A percentile compares a stretch with the other conserved stretches of the same genome.
Conservation (phyloP, 23 tunicate genomes). For the Botrylloides violaceus region DNA sequence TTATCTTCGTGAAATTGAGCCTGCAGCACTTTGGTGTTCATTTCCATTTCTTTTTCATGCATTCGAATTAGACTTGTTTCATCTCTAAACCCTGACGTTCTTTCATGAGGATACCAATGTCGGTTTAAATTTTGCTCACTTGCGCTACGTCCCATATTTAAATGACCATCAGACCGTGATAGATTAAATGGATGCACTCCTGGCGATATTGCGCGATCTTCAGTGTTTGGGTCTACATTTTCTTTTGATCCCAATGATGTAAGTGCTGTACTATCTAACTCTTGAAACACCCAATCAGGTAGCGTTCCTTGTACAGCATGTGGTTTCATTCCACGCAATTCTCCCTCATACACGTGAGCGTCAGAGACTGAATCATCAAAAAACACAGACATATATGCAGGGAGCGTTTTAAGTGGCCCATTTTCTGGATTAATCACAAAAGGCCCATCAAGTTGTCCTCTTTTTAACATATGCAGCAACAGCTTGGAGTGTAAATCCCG, state of each 20-base stretch:
- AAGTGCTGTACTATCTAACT: slow-evolving; percentile 20
- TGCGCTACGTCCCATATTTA: background rate
- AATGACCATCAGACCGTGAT: background rate
- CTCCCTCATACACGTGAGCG: slow-evolving; percentile 5
- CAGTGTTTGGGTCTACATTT: slow-evolving; percentile 15
- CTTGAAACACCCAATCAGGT: slow-evolving; percentile 49
- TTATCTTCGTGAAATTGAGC: slow-evolving; percentile 88
- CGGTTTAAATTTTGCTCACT: background rate
- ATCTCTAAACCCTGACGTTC: slow-evolving; percentile 42
- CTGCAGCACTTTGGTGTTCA: slow-evolving; percentile 72
- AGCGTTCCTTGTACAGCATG: background rate
- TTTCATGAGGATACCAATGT: background rate
- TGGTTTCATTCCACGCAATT: background rate
- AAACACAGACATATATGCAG: slow-evolving; percentile 75
- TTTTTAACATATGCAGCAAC: slow-evolving; percentile 64
- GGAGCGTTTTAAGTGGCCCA: slow-evolving; percentile 59
- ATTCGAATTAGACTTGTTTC: slow-evolving; percentile 53
- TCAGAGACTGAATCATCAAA: slow-evolving; percentile 35
- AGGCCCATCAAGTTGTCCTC: slow-evolving; percentile 72
- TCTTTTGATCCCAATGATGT: slow-evolving; percentile 10
- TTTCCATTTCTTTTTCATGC: slow-evolving; percentile 86
- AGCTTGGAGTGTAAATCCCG: slow-evolving; percentile 59
- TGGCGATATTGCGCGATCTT: slow-evolving; percentile 7
- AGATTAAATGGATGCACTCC: background rate
- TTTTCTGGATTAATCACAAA: slow-evolving; percentile 56